Evolutionary conservation across 2,888 invertebrate genomes (phyloP).

Genomic region (Melolontha melolontha): DNA sequence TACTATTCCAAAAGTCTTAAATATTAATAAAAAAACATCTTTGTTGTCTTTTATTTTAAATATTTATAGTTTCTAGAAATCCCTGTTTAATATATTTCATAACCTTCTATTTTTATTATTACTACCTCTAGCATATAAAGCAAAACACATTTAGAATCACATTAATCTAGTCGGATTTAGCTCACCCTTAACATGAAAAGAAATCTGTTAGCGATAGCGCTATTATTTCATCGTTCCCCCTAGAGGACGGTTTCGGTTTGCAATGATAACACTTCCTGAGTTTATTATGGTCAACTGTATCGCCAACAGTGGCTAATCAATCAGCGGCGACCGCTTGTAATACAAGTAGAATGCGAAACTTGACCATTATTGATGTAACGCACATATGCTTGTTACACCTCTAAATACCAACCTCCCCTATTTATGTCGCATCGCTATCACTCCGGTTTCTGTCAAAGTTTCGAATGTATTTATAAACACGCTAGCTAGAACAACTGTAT

Average conservation of each 20-base stretch:
- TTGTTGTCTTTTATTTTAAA: too few relatives aligned
- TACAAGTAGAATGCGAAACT: constrained; percentile 24
- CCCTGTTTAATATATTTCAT: too few relatives aligned
- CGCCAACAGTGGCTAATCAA: constrained; percentile 11
- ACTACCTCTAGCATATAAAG: too few relatives aligned
- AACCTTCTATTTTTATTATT: too few relatives aligned
- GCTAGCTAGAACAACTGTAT: too few relatives aligned
- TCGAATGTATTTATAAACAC: not conserved
- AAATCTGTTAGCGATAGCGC: constrained; percentile 30
- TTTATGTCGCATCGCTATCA: not conserved
- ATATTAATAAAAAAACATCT: too few relatives aligned
- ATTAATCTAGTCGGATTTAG: constrained; percentile 24
- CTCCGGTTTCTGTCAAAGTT: constrained; percentile 9
- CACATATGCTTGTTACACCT: constrained; percentile 19
- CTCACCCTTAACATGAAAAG: constrained; percentile 17
- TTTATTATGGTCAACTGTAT: constrained; percentile 9
- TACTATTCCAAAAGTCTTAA: too few relatives aligned
- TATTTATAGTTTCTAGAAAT: too few relatives aligned
- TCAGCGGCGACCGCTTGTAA: constrained; percentile 13
- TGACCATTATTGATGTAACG: constrained; percentile 33
- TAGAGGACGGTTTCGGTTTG: constrained; percentile 21
- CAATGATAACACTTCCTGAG: constrained; percentile 20
- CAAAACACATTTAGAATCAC: constrained; percentile 1
- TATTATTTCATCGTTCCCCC: constrained; percentile 32
- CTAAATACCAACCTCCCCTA: not conserved